phyloP scores from a whole-genome alignment of 2,888 invertebrate species.

The Ormyrus rosae region DNA sequence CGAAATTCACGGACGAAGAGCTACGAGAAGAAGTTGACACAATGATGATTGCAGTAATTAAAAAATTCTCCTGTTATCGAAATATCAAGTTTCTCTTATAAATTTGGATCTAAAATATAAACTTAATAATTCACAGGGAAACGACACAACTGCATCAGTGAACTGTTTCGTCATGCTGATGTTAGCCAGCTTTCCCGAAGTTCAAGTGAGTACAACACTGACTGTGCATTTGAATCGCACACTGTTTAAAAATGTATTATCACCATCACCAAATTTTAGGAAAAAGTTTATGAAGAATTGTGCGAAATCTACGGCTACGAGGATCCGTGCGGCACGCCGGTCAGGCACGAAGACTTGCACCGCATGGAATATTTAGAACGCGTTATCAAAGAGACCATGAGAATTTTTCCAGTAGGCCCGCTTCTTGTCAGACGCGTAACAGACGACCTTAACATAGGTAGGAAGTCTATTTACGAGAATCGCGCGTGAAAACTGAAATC shows the following conservation, averaged over 20 bases:
- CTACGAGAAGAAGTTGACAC: too few species aligned
- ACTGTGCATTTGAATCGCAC: neutral
- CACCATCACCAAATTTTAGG: constrained; percentile 60
- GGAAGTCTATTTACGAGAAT: too few species aligned
- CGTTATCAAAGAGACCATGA: constrained; percentile 79
- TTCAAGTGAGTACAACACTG: constrained; percentile 59
- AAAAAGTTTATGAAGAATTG: constrained; percentile 75
- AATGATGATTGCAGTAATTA: too few species aligned
- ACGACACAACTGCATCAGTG: constrained; percentile 62
- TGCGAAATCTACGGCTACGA: constrained; percentile 74
- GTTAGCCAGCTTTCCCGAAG: constrained; percentile 62
- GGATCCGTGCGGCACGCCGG: constrained; percentile 70
- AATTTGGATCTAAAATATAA: too few species aligned
- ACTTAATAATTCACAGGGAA: constrained; percentile 58
- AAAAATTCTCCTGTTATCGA: too few species aligned
- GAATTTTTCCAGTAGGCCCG: constrained; percentile 79
- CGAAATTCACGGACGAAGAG: too few species aligned
- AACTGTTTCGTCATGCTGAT: constrained; percentile 61
- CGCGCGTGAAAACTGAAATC: too few species aligned
- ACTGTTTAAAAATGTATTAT: neutral
- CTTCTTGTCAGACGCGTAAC: constrained; percentile 76
- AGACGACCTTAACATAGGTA: constrained; percentile 77
- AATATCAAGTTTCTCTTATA: too few species aligned
- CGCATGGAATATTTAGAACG: constrained; percentile 79
- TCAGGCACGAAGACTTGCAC: constrained; percentile 77